Percentiles rank a stretch among this genome's conserved stretches.
phyloP scores from a whole-genome alignment of 2,797 vertebrate genomes.

The Chiropotes sagulatus region DNA sequence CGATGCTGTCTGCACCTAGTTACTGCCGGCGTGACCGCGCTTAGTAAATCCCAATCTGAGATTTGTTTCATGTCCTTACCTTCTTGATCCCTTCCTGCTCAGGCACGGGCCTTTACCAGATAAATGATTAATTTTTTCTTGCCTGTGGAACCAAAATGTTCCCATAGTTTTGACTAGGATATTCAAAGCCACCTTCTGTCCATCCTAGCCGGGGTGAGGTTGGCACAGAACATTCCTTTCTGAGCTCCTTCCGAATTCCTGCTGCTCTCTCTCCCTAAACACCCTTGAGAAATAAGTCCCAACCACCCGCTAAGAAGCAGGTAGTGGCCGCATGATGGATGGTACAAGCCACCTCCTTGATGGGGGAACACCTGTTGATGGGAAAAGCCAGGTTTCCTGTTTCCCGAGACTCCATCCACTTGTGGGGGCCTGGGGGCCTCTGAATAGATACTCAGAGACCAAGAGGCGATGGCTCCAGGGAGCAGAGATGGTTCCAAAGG shows the following conservation, averaged over 20 bases:
- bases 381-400: neutral
- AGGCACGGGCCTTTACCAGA: neutral
- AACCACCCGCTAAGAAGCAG: neutral
- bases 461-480: too few species aligned
- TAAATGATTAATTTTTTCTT: neutral
- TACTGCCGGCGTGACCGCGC: accelerated
- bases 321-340: accelerated
- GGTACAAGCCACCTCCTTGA: accelerated
- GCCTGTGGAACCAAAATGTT: neutral
- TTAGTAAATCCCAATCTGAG: neutral
- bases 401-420: neutral
- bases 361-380: accelerated
- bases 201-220: accelerated
- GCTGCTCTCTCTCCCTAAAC: accelerated
- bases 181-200: accelerated
- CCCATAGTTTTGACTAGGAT: neutral
- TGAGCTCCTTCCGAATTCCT: accelerated
- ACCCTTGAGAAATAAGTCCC: accelerated
- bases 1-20: accelerated
- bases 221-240: neutral
- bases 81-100: neutral
- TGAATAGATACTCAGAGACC: neutral
- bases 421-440: accelerated
- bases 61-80: neutral
- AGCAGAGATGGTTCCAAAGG: neutral